Base-by-base conservation (phyloP, 2,888 invertebrate genomes). In the Prenolepis imparis region DNA sequence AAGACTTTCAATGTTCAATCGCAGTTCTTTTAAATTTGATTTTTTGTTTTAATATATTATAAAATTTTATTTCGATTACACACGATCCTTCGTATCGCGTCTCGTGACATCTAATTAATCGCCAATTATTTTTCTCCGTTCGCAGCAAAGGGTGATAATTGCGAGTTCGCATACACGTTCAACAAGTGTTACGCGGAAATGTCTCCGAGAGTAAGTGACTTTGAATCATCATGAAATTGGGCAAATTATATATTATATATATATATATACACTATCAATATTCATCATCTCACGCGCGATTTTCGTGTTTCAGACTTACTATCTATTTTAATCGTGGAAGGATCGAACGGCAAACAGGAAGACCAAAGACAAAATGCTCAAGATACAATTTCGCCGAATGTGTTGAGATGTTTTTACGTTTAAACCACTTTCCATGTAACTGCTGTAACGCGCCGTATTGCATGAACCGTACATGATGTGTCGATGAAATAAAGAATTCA, bases 131-230 rank as follows among this genome's bases (percentile, higher is more conserved):
- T 48, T 6, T 75, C 18, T 55, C 15, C 44, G 74, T 32, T 77
- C 48, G 18, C 86, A 95, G 94, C 92, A 3, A 92, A 92, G 6
- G 93, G 93, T 3, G 94, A 94, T 81, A 91, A 93, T 68, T 95
- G 94, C 88, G 92, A 94, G 61, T 93, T 93, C 81, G 94, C 94
- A 28, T 94, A 93, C 82, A 91, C 90, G 57, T 94, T 95, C 88
- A 94, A 95, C 86, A 93, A 92, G 84, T 95, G 94, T 85, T 94
- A 94, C 80, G 93, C 94, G 24, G 86, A 87, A 84, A 75, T 86
- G 80, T 94, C 94, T 18, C 94, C 94, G 18, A 92, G 89, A 87
- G 94, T 94, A 75, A 89, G 93, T 88, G 68, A 73, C 28, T 73
- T 24, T 15, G 28, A 44, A 64, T 66, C 24, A 1, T 32, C 18